A percentile compares a stretch with the other conserved stretches of the same genome.
These are phyloP conservation scores for Theristicus caerulescens DNA, from an alignment of 2,113 vertebrate genomes.

Conservation along the genomic window DNA sequence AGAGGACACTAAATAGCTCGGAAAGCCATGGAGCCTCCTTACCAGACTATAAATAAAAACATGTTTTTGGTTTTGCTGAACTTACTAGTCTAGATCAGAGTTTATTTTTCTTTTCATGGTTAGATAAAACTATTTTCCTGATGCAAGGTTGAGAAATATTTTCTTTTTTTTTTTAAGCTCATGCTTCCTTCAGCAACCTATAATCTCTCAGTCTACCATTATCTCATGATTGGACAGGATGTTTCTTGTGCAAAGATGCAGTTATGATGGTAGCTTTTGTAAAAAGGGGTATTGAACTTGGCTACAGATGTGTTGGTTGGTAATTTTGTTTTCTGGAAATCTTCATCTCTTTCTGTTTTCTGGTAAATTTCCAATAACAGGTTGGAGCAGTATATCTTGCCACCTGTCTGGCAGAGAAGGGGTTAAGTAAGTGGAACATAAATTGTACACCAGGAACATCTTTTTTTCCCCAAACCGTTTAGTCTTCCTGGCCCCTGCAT, in stretches of 20 bases:
- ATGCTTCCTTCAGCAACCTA: background rate
- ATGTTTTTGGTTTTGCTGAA: background rate
- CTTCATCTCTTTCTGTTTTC: background rate
- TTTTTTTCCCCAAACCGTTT: background rate
- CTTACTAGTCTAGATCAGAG: background rate
- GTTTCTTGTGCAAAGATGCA: background rate
- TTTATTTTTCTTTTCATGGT: background rate
- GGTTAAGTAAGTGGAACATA: background rate
- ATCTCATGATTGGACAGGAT: background rate
- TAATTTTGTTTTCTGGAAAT: background rate
- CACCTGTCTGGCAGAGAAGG: background rate
- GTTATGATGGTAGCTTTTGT: background rate
- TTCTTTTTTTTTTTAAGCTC: background rate
- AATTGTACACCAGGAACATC: background rate
- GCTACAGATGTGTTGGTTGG: background rate
- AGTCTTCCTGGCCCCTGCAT: background rate
- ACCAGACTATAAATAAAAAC: background rate
- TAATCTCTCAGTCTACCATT: background rate
- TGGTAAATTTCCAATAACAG: background rate
- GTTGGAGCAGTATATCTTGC: background rate
- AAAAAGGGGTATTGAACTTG: background rate
- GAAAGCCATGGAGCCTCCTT: background rate
- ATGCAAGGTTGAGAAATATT: background rate
- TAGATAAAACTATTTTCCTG: background rate
- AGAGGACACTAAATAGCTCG: background rate